These are phyloP conservation scores for Raja brachyura DNA, from an alignment of 2,113 vertebrate genomes.

Conservation along the genomic window DNA sequence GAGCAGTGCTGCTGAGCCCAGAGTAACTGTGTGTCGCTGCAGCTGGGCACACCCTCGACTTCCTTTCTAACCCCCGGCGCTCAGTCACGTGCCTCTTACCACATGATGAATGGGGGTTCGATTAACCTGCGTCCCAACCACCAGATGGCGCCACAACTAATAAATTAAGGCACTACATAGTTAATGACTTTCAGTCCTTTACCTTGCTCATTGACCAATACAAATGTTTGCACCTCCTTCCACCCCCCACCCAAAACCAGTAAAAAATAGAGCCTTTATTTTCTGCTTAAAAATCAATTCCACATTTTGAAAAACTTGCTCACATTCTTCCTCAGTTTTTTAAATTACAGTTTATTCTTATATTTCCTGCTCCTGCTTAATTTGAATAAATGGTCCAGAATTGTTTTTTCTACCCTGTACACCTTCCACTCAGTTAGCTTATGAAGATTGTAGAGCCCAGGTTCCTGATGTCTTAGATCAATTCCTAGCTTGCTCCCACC, in stretches of 20 bases:
- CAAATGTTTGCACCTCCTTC: neutral
- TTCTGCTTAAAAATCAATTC: neutral
- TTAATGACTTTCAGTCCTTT: neutral
- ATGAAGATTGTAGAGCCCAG: neutral
- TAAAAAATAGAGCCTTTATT: neutral
- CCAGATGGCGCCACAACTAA: too few species aligned
- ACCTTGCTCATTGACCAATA: neutral
- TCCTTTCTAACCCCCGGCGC: too few species aligned
- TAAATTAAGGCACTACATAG: neutral
- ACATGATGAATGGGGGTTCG: too few species aligned
- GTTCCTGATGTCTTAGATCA: neutral
- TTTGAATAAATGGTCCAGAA: neutral
- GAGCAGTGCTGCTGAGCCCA: too few species aligned
- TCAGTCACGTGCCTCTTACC: too few species aligned
- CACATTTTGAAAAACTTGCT: neutral
- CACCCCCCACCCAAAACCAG: neutral
- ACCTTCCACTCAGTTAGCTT: neutral
- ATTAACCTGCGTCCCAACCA: too few species aligned
- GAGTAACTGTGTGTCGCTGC: too few species aligned
- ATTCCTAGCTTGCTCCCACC: neutral
- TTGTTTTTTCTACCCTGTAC: neutral
- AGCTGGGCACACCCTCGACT: too few species aligned
- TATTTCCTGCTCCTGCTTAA: neutral
- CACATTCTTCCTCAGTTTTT: neutral
- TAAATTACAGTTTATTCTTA: neutral